A percentile compares a stretch with the other conserved stretches of the same genome.
These are phyloP conservation scores for Brachyalestes nurse DNA, from an alignment of 2,797 vertebrate genomes.

Conservation along the genomic window DNA sequence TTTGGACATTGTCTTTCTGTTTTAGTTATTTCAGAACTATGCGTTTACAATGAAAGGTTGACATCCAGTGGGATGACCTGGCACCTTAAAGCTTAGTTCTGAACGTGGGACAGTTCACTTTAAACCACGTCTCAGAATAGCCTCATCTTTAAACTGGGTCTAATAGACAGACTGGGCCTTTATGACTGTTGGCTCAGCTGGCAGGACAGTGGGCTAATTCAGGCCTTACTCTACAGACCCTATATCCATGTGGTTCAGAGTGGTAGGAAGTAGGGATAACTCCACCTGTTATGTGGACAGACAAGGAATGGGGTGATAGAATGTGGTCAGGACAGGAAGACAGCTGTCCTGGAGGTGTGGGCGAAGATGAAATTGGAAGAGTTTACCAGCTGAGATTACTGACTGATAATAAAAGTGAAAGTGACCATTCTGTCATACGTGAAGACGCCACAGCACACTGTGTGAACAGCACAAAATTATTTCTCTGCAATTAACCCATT, in stretches of 20 bases:
- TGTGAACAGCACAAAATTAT: no score
- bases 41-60: not conserved
- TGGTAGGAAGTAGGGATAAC: constrained; percentile 33
- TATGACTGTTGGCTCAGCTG: constrained; percentile 35
- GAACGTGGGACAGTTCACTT: not conserved
- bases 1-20: no score
- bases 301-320: constrained; percentile 35
- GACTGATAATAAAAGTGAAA: not conserved
- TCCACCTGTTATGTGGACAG: constrained; percentile 24
- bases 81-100: constrained; percentile 12
- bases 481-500: no score
- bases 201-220: constrained; percentile 22
- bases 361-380: not conserved
- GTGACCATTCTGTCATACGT: no score
- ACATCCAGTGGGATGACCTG: not conserved
- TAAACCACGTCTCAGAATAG: not conserved
- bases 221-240: constrained; percentile 1
- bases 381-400: not conserved
- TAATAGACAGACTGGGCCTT: constrained; percentile 24
- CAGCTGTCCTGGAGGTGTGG: constrained; percentile 36
- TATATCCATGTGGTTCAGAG: constrained; percentile 8
- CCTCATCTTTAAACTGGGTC: not conserved
- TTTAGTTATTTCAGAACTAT: no score
- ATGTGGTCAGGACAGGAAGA: constrained; percentile 24
- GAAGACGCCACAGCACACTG: no score